Evolutionary conservation across 2,888 invertebrate genomes (phyloP), one percentile per base, ranked within the genome.

Genomic region (Asteroscopus sphinx): DNA sequence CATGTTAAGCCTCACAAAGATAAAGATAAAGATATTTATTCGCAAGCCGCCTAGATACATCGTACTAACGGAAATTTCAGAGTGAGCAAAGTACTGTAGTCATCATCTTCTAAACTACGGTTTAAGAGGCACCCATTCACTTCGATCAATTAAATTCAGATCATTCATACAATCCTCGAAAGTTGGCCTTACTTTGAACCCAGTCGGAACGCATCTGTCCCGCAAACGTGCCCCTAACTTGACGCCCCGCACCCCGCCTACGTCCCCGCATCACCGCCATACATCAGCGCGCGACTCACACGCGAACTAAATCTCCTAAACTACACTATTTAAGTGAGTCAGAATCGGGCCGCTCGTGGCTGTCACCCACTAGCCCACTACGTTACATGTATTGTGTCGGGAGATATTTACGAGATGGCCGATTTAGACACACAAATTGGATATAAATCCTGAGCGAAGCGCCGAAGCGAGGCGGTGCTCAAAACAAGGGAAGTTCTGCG

Each of bases 361-460:
- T 25, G 49, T 9, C 60, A 21, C 45, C 12, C 6, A 3, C 21
- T 11, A 28, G 15, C 45, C 12, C 6, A 3, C 21, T 11, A 28
- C 25, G 44, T 1, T 28, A 33, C 5, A 21, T 13, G 6, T 6
- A 6, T 21, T 3, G 3, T 17, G 47, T 12, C 39, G 32, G 16
- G n/a, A 28, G 28, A 39, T 64, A 47, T 47, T 66, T 66, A 58
- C 44, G 44, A 52, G 32, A 45, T 17, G 47, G 40, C 52, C 32
- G 26, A 32, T 32, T 44, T 32, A 46, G 21, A 9, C 47, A 13
- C 53, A 48, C 52, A 67, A 45, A 67, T 53, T 53, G 62, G 30
- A 39, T 28, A 68, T 49, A 42, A 49, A 46, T 39, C 41, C 35
- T 39, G 39, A 25, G 17, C 30, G 26, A 12, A 11, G 16, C 30